Percentiles rank a stretch among this genome's conserved stretches.
phyloP scores from a whole-genome alignment of 2,888 invertebrate genomes.

The Chalcosyrphus nemorum region DNA sequence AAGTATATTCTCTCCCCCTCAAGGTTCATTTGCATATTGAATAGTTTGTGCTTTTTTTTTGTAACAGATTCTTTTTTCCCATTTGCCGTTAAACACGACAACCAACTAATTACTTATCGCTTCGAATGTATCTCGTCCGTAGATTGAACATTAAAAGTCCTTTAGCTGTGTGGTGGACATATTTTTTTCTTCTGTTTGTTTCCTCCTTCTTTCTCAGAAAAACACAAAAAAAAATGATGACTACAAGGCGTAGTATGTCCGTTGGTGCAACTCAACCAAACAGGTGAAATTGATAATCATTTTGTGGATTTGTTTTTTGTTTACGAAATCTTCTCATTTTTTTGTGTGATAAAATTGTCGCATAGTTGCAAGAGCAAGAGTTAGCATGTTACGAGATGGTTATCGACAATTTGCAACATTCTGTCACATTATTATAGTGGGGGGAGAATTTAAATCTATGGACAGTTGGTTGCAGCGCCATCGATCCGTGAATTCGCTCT shows the following conservation, averaged over 20 bases:
- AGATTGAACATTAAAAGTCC: conserved; percentile 70
- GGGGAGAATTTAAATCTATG: conserved; percentile 35
- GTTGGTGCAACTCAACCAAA: conserved; percentile 28
- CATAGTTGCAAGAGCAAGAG: conserved; percentile 41
- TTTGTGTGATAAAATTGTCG: conserved; percentile 60
- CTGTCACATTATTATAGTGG: conserved; percentile 61
- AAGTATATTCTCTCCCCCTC: conserved; percentile 70
- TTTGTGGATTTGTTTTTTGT: conserved; percentile 16
- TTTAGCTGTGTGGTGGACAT: conserved; percentile 46
- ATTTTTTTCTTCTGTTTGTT: conserved; percentile 7
- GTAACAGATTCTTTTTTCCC: conserved; percentile 40
- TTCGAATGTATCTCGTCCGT: conserved; percentile 70
- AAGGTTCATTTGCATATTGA: conserved; percentile 63
- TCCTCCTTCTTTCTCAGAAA: conserved; percentile 31
- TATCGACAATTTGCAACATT: conserved; percentile 72
- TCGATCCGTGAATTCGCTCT: conserved; percentile 57
- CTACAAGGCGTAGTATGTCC: conserved; percentile 32
- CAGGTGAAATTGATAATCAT: conserved; percentile 69
- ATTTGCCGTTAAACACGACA: conserved; percentile 70
- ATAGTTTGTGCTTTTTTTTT: neutral
- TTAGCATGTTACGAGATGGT: conserved; percentile 61
- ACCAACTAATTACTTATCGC: conserved; percentile 74
- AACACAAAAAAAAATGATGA: too few relatives aligned
- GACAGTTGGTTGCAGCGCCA: conserved; percentile 52
- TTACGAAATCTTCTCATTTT: neutral